Base-by-base conservation (phyloP, 2,888 invertebrate species). In the Lithodes maja region DNA sequence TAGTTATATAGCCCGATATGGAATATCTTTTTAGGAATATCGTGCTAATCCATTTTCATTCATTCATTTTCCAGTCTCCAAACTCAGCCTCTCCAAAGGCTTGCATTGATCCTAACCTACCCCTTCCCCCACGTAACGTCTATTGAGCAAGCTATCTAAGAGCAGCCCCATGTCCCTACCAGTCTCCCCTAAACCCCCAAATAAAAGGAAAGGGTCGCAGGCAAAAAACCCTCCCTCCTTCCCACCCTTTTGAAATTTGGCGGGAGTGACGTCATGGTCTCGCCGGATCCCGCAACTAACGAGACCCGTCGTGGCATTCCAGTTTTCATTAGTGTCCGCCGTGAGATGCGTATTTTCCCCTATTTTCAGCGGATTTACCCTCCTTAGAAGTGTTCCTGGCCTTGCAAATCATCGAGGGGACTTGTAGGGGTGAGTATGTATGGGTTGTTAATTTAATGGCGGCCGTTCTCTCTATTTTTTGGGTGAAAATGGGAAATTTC, bases 401-500 rank as follows among this genome's bases (percentile, higher is more conserved):
- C n/a, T 5, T 55, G 74, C 33, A 55, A 49, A n/a, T 12, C 69
- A 52, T 69, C 55, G 77, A 86, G 83, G 83, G 75, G 55, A 49
- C 12, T 50, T 54, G 2, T 3, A 55, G 7, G 53, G 15, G 89
- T 85, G 17, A 85, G 85, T 82, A 82, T 71, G 7, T 53, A 12
- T 3, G 17, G n/a, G 52, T 9, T 71, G 5, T 54, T n/a, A 17
- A 55, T 52, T n/a, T 33, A 55, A 69, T 53, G 33, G 49, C 68
- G 17, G 61, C 86, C 89, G 82, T 89, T 86, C 85, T 89, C 86
- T 83, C n/a, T 86, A 77, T 87, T 89, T 89, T 83, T 83, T 2
- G 69, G 61, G 85, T 89, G 89, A 89, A 86, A 89, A 89, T 86
- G 89, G 89, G 89, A 89, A 89, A 71, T 88, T 15, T 33, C 50